Base-by-base conservation (phyloP, 2,113 vertebrate species). In the Sceloporus tristichus region DNA sequence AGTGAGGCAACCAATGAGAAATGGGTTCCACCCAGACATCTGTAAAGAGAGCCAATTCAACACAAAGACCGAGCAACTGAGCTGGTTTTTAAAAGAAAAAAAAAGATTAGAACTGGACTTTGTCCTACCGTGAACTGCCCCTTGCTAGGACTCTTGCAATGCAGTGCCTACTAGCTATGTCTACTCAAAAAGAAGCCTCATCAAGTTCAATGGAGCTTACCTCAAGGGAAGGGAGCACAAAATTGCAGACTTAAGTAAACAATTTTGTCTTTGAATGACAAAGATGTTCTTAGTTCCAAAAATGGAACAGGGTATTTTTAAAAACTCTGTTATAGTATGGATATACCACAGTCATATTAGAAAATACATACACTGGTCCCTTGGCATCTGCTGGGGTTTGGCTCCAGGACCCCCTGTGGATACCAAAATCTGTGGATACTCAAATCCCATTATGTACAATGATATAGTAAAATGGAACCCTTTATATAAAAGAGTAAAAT, bases 101-200 rank as follows among this genome's bases (percentile, higher is more conserved):
- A 54, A 19, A 34, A 56, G 13, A 73, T 56, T 42, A 53, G 21
- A 54, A 0, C 11, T 18, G 16, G 1, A 16, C 0, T 0, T 59
- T 68, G 13, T 34, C 40, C 25, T 42, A 62, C 5, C 13, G 68
- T 38, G 13, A 77, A 48, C 56, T 38, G 10, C 11, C 4, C 4
- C 34, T 19, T 56, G 19, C 29, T 38, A 71, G 42, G 1, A 78
- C 65, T 40, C 21, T 38, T n/a, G 38, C 21, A 77, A 25, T 73
- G 71, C 10, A 73, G 42, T 42, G 68, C 5, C 74, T 42, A 42
- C 23, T 40, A 76, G 23, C 68, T 10, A 10, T 77, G 8, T 42
- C 21, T 77, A 77, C 38, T 75, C 5, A 75, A 18, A 77, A 77
- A 19, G 3, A 76, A 76, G 40, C 25, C 40, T 21, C 75, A 48